A percentile compares a stretch with the other conserved stretches of the same genome.
Evolutionary conservation across 2,113 vertebrate genomes (phyloP).

Genomic region (Tricholaema leucomelas): DNA sequence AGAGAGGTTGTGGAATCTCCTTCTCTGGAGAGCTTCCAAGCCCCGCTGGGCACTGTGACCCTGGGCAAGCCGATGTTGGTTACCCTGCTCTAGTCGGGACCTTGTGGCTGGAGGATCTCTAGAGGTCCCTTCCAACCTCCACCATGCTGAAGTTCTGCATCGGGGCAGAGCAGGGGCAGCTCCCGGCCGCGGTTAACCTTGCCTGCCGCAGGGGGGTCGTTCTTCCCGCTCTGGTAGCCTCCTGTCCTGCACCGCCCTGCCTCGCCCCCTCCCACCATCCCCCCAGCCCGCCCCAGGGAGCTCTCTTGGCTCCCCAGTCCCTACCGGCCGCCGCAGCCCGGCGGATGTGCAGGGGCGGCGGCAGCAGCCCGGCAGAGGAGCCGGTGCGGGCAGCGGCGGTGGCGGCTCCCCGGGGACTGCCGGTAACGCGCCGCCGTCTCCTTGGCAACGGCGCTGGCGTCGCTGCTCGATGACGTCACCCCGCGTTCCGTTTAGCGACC

Average conservation of each 20-base stretch:
- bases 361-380: background rate
- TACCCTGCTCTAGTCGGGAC: no score
- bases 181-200: background rate
- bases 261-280: background rate
- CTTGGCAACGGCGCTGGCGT: background rate
- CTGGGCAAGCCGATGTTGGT: no score
- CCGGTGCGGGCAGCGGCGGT: background rate
- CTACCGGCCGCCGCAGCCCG: background rate
- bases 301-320: background rate
- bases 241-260: background rate
- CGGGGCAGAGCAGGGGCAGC: background rate
- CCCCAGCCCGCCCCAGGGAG: background rate
- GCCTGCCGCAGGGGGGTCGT: no score
- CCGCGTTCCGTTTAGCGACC: no score
- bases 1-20: no score
- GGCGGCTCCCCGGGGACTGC: background rate
- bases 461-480: rapidly evolving
- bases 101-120: no score
- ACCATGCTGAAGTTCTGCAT: no score
- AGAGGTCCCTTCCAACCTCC: no score
- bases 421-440: background rate
- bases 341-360: background rate
- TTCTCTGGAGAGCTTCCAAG: no score
- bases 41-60: no score
- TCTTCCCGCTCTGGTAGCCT: background rate